Base-by-base conservation (phyloP, 2,797 vertebrate genomes). In the Pogoniulus pusillus region DNA sequence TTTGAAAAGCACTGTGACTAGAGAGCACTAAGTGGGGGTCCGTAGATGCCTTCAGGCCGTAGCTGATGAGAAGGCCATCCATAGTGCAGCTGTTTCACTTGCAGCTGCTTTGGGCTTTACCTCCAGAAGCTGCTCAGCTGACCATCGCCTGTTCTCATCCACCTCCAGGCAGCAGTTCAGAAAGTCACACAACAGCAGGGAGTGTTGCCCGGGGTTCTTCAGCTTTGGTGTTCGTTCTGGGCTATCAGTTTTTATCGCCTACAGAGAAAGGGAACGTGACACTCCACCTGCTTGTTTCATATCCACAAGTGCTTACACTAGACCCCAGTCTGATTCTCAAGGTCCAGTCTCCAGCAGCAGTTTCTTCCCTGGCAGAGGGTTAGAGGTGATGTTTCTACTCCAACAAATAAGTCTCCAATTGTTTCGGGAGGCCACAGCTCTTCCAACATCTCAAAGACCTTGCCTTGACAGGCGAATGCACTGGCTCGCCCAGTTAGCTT, bases 221-320 rank as follows among this genome's bases (percentile, higher is more conserved):
- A 99, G 98, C 94, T 99, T 98, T 1, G 98, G 98, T 6, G 98
- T 98, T 80, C 98, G 3, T 99, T 98, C 29, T 98, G 98, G 53
- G 98, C 98, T 73, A 98, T 98, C 96, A 98, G 98, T 96, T 99
- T 99, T 98, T 95, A 98, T 96, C 47, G 98, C 98, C 98, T 98
- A 73, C 4, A 72, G 20, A 69, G 45, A 47, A 26, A 34, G 12
- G 10, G 34, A 57, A 78, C 34, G 47, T 0, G 1, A 22, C 12
- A 23, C 10, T 60, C 59, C 32, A 73, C 11, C 32, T 30, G 8
- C 4, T 57, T 73, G 39, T 35, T 20, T 29, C 45, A 30, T 1
- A 54, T 6, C 19, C 26, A 2, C 4, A 80, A 55, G 15, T 26
- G 49, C 34, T 77, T 54, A 43, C 2, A 26, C 23, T 0, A 64